Evolutionary conservation across 2,797 vertebrate genomes (phyloP), one percentile per base, ranked within the genome.

Genomic region (Phoebastria nigripes): DNA sequence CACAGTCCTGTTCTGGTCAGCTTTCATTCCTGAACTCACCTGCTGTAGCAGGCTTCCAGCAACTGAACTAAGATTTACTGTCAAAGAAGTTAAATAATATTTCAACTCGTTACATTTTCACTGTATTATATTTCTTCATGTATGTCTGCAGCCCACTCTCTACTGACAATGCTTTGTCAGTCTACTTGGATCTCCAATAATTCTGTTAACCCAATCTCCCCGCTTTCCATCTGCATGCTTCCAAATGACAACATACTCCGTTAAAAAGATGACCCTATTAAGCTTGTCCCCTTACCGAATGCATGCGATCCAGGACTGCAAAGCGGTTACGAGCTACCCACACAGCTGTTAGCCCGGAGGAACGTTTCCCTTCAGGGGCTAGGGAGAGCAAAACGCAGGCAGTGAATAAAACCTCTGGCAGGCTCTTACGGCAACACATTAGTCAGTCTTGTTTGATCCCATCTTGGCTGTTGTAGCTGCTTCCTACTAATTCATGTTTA

Each of bases 271-370:
- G 69, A 42, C 69, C 86, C 56, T 11, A 14, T 49, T 24, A 22
- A 55, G 44, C 13, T 6, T 3, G 19, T 42, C 55, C 42, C 96
- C 99, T 99, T 97, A 99, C 99, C 79, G 99, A 99, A 96, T 99
- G 99, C 99, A 99, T 99, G 13, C 99, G 98, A 93, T 99, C 99
- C 97, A 99, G 96, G 65, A 99, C 99, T 0, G 99, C 99, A 90
- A 99, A 99, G 55, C 99, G 98, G 97, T 99, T 99, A 63, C 99
- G 98, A 55, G 99, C 99, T 42, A 99, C 99, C 99, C 99, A 99
- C 47, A 99, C 99, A 0, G 99, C 99, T 3, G 99, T 99, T 39
- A 99, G 98, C 91, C 99, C 99, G 3, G 99, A 99, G 35, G 99
- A 99, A 42, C 99, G 98, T 82, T 99, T 99, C 86, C 99, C 99